Evolutionary conservation across 2,888 invertebrate genomes (phyloP).

Genomic region (Gerosis bhagava): DNA sequence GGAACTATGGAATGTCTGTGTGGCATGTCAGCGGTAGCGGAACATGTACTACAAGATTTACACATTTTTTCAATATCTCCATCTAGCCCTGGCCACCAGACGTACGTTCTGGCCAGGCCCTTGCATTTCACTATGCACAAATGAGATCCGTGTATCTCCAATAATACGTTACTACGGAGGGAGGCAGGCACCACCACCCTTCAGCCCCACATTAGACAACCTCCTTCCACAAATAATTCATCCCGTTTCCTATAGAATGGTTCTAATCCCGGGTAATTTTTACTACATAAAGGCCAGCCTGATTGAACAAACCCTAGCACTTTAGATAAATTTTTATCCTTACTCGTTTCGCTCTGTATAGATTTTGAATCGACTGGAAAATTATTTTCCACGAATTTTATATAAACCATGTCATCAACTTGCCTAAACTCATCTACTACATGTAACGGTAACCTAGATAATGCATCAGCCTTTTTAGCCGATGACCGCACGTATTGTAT

Average conservation of each 20-base stretch:
- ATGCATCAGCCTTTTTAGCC: background rate
- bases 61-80: background rate
- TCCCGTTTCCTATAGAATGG: background rate
- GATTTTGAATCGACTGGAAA: background rate
- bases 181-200: slow-evolving; percentile 9
- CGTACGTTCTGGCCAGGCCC: background rate
- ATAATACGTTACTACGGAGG: slow-evolving; percentile 9
- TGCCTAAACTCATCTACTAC: background rate
- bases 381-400: background rate
- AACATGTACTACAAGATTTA: background rate
- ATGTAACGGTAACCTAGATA: background rate
- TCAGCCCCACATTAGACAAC: slow-evolving; percentile 13
- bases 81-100: slow-evolving; percentile 1
- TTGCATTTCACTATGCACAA: slow-evolving; percentile 28
- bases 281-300: background rate
- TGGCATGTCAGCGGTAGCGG: slow-evolving; percentile 21
- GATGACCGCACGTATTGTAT: slow-evolving; percentile 1
- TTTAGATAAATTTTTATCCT: background rate
- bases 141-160: slow-evolving; percentile 25
- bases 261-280: background rate
- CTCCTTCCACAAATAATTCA: slow-evolving; percentile 3
- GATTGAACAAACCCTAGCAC: background rate
- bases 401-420: too few relatives aligned
- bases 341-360: background rate
- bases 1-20: background rate